These are phyloP conservation scores for Bombyx huttoni DNA, from an alignment of 2,888 invertebrate genomes.

Conservation along the genomic window DNA sequence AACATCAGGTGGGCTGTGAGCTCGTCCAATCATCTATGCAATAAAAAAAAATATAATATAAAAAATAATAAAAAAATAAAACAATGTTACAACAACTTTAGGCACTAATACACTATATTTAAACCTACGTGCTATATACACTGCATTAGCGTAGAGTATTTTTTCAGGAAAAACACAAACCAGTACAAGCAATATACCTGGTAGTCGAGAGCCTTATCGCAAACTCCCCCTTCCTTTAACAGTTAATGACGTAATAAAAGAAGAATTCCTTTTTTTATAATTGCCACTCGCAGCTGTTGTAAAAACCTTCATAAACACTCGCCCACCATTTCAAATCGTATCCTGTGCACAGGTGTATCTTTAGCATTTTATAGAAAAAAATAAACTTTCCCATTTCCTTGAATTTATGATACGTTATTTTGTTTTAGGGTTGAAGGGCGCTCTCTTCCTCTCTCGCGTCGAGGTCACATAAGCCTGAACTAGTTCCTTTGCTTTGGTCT, in stretches of 20 bases:
- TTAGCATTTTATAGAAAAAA: neutral
- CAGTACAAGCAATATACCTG: neutral
- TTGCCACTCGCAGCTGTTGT: constrained; percentile 14
- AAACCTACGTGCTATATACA: no score
- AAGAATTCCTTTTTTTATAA: constrained; percentile 19
- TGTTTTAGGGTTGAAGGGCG: neutral
- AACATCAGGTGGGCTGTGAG: no score
- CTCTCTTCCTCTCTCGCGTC: no score
- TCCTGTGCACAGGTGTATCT: neutral
- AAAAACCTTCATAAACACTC: constrained; percentile 10
- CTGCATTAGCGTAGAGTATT: neutral
- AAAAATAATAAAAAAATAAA: no score
- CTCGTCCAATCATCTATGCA: no score
- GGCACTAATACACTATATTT: no score
- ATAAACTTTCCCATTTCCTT: neutral
- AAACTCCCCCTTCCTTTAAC: constrained; percentile 16
- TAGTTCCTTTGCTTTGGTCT: no score
- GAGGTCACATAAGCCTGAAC: no score
- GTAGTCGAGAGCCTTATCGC: constrained; percentile 12
- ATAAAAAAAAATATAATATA: no score
- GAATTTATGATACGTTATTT: neutral
- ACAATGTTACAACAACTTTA: no score
- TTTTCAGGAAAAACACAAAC: neutral
- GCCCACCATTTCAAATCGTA: constrained; percentile 8
- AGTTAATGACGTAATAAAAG: constrained; percentile 27